Evolutionary conservation across 1,140 invertebrate species (phyloP).

Genomic region (Listronotus bonariensis): DNA sequence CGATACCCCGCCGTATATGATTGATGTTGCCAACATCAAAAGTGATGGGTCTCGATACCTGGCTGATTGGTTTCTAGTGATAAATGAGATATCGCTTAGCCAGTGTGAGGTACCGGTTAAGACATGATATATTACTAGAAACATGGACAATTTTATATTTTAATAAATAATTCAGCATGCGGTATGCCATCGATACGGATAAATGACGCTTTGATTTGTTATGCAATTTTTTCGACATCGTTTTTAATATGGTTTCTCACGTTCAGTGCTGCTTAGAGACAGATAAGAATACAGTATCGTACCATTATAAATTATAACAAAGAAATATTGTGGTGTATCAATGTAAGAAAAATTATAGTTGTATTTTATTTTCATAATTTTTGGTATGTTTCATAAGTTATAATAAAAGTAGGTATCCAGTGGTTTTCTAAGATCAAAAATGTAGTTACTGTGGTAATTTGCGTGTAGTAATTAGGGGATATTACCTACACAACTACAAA

Average conservation of each 20-base stretch:
- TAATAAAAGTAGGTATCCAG: no score
- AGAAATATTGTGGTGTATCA: no score
- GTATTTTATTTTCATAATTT: no score
- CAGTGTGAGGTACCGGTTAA: constrained; percentile 48
- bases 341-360: no score
- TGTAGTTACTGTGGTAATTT: no score
- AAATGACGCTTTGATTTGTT: constrained; percentile 27
- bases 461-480: no score
- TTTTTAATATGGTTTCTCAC: constrained; percentile 17
- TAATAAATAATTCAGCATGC: constrained; percentile 36
- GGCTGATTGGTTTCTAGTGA: constrained; percentile 51
- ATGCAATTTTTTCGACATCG: constrained; percentile 24
- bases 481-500: no score
- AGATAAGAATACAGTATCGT: no score
- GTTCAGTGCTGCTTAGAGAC: neutral
- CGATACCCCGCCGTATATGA: constrained; percentile 40
- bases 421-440: no score
- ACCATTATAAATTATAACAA: no score
- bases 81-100: constrained; percentile 49
- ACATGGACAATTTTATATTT: constrained; percentile 38
- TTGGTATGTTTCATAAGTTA: no score
- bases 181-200: constrained; percentile 18
- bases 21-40: constrained; percentile 48
- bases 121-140: constrained; percentile 49
- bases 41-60: constrained; percentile 48